Evolutionary conservation across 2,113 vertebrate species (phyloP).

Genomic region (Centrocercus urophasianus): DNA sequence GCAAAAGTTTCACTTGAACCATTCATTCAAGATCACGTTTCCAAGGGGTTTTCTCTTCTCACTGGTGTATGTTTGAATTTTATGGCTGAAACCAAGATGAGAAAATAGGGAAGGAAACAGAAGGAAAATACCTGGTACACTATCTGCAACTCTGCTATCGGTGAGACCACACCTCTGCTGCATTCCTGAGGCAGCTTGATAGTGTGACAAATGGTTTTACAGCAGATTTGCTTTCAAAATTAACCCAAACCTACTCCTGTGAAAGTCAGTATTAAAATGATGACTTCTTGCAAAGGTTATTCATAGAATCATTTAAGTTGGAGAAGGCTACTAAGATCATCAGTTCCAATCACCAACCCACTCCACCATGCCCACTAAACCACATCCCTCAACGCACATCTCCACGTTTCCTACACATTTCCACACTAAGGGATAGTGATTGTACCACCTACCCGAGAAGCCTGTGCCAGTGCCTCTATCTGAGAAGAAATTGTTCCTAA

Average conservation of each 20-base stretch:
- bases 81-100: not conserved
- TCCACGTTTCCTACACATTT: no score
- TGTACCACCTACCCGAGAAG: no score
- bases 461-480: no score
- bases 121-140: not conserved
- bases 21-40: not conserved
- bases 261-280: not conserved
- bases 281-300: not conserved
- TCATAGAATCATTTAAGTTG: no score
- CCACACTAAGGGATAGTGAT: no score
- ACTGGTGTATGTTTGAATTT: not conserved
- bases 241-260: not conserved
- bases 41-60: conserved; percentile 14
- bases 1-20: not conserved
- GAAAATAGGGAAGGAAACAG: not conserved
- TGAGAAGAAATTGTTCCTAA: no score
- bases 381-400: no score
- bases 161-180: not conserved
- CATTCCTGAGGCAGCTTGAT: rapidly evolving
- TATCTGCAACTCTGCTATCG: rapidly evolving
- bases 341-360: no score
- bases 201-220: not conserved
- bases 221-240: not conserved
- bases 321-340: no score
- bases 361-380: no score